These are phyloP conservation scores for Cassiopea andromeda DNA, from an alignment of 30 jellyfish, hydroid and myxozoan species.

Conservation along the genomic window DNA sequence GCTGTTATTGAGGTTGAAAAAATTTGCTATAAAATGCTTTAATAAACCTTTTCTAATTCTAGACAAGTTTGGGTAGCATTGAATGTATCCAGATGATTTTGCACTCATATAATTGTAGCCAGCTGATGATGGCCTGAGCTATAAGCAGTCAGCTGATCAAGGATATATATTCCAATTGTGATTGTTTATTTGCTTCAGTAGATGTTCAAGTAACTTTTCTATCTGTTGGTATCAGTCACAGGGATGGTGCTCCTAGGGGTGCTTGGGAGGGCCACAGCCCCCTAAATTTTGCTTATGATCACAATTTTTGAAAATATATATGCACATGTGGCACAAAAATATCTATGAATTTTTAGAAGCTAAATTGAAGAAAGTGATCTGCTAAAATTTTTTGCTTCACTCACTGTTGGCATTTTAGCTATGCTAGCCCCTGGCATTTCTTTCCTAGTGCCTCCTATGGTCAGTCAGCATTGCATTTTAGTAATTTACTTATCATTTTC, in stretches of 20 bases:
- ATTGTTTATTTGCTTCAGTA: no score
- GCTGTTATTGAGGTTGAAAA: neutral
- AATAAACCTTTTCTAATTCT: neutral
- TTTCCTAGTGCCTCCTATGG: neutral
- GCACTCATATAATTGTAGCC: neutral
- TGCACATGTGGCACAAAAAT: neutral
- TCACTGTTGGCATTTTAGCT: no score
- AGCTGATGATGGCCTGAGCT: neutral
- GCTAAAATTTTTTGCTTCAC: neutral
- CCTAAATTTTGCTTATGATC: no score
- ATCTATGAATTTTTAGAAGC: neutral
- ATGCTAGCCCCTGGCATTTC: neutral
- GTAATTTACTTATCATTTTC: neutral
- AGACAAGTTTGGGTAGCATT: neutral
- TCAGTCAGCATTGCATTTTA: neutral
- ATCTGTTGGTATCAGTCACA: no score
- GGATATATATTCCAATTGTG: no score
- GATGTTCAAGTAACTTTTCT: no score
- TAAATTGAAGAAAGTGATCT: neutral
- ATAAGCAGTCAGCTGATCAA: no score
- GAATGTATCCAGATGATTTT: neutral
- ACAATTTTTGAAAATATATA: no score
- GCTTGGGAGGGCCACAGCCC: no score
- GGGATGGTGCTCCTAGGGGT: no score
- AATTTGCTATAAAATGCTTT: neutral